These are phyloP conservation scores for Nomada goodeniana DNA, from an alignment of 2,888 invertebrate species.

Conservation along the genomic window DNA sequence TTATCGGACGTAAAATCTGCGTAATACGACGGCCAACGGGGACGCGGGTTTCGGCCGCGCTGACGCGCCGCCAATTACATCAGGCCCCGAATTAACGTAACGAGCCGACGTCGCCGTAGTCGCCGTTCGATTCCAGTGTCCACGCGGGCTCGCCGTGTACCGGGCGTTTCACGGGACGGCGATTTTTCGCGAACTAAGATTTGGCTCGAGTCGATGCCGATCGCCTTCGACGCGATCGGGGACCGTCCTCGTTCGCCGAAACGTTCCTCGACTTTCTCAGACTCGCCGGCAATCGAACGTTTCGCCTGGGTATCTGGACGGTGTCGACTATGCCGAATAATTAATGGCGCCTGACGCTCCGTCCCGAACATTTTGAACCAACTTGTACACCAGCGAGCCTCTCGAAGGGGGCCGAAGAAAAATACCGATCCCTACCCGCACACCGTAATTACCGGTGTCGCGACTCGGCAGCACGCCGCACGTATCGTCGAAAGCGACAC, in stretches of 20 bases:
- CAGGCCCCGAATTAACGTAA: conserved; percentile 47
- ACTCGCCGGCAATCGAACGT: conserved; percentile 22
- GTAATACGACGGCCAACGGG: conserved; percentile 38
- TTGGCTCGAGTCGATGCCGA: no score
- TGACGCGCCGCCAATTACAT: conserved; percentile 28
- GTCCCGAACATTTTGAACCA: background rate
- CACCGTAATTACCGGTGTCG: conserved; percentile 19
- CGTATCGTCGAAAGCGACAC: conserved; percentile 32
- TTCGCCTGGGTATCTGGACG: conserved; percentile 7
- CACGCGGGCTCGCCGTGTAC: background rate
- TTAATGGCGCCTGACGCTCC: background rate
- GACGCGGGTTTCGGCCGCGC: conserved; percentile 6
- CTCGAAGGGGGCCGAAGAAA: background rate
- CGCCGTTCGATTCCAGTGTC: background rate
- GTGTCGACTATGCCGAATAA: conserved; percentile 4
- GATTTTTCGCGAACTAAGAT: background rate
- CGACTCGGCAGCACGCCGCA: conserved; percentile 12
- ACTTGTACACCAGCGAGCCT: background rate
- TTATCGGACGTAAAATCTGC: conserved; percentile 53
- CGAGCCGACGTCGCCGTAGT: conserved; percentile 31
- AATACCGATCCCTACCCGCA: background rate
- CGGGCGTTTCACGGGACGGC: background rate
- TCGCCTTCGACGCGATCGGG: background rate
- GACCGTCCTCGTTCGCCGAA: conserved; percentile 30
- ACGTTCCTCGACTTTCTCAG: conserved; percentile 33